phyloP scores from a whole-genome alignment of 2,113 vertebrate species.

The Burhinus bistriatus region DNA sequence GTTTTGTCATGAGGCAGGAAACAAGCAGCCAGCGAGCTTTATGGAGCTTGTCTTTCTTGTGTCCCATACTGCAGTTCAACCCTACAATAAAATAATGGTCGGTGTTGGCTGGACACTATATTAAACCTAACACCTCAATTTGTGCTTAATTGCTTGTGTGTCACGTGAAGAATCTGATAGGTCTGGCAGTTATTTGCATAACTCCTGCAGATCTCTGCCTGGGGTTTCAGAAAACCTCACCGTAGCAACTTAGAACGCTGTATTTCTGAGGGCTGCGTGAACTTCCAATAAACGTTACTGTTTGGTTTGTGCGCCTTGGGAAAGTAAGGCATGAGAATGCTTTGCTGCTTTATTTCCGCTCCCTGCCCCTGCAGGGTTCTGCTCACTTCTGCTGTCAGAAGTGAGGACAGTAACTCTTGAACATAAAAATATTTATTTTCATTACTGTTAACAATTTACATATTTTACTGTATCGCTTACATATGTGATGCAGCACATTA shows the following conservation, averaged over 20 bases:
- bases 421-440: neutral
- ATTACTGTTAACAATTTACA: neutral
- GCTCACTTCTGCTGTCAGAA: neutral
- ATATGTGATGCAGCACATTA: neutral
- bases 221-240: neutral
- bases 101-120: neutral
- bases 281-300: neutral
- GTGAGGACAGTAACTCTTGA: neutral
- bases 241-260: neutral
- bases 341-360: neutral
- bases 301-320: neutral
- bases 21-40: neutral
- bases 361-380: rapidly evolving
- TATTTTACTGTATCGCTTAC: neutral
- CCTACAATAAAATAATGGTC: neutral
- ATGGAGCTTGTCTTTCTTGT: neutral
- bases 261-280: neutral
- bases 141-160: neutral
- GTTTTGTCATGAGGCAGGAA: neutral
- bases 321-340: neutral
- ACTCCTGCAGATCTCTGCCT: neutral
- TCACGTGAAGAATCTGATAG: neutral
- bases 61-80: neutral
- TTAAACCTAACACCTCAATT: neutral
- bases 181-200: neutral